Conservation (phyloP, 2,113 vertebrate species). For the Micronisus gabar region DNA sequence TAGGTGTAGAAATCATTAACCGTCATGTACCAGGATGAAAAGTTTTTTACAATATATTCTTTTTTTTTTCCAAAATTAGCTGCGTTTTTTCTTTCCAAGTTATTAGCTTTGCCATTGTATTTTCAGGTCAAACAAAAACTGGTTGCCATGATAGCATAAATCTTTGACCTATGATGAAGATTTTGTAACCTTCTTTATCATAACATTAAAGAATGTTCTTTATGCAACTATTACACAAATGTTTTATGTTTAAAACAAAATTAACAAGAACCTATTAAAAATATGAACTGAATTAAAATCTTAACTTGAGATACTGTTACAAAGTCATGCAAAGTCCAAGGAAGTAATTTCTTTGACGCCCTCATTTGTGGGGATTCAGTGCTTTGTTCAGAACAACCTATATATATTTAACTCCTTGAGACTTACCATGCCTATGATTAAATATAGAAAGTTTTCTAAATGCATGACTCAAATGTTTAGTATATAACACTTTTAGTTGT, state of each 20-base stretch:
- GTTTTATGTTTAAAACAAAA: background rate
- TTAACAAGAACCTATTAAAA: background rate
- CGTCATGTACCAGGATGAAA: background rate
- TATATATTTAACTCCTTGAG: background rate
- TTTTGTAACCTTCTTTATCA: background rate
- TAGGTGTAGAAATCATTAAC: background rate
- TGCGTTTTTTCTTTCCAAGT: no score
- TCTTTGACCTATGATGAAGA: background rate
- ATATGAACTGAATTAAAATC: background rate
- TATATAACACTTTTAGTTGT: background rate
- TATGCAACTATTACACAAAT: background rate
- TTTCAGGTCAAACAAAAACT: background rate
- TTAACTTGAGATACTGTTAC: background rate
- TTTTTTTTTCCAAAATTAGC: background rate
- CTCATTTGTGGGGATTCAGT: background rate
- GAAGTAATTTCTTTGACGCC: background rate
- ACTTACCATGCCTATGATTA: background rate
- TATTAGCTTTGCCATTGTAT: background rate
- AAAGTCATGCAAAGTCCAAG: background rate
- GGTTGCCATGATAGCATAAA: background rate
- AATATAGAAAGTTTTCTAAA: background rate
- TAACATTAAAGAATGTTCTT: background rate
- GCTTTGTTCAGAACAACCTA: background rate
- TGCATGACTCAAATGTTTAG: background rate
- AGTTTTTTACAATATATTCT: background rate